Evolutionary conservation across 2,888 invertebrate genomes (phyloP).

Genomic region (Macaria notata): DNA sequence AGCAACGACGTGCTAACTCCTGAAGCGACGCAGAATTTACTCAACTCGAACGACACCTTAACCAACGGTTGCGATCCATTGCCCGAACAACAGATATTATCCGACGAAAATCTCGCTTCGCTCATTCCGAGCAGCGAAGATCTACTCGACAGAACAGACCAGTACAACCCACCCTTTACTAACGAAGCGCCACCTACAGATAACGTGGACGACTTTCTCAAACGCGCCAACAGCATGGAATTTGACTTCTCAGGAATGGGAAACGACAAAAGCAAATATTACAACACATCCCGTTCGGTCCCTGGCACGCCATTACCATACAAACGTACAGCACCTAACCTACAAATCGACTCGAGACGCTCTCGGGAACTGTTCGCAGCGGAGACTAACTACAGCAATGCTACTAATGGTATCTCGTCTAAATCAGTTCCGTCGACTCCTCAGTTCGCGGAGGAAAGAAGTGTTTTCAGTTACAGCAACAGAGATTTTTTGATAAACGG

Average conservation of each 20-base stretch:
- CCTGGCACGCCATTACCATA: conserved; percentile 86
- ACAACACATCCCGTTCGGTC: conserved; percentile 85
- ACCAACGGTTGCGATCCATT: conserved; percentile 68
- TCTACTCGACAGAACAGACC: conserved; percentile 55
- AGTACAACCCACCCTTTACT: conserved; percentile 60
- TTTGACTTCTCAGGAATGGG: conserved; percentile 68
- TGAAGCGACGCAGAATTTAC: conserved; percentile 51
- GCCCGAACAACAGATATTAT: conserved; percentile 63
- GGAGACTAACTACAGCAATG: conserved; percentile 49
- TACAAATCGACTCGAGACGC: conserved; percentile 67
- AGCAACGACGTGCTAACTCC: conserved; percentile 71
- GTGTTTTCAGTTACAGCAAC: conserved; percentile 83
- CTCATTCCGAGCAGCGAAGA: conserved; percentile 68
- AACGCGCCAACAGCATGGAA: conserved; percentile 72
- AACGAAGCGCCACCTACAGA: conserved; percentile 54
- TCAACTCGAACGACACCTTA: conserved; percentile 58
- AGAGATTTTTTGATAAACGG: conserved; percentile 84
- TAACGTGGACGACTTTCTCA: conserved; percentile 71
- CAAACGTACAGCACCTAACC: conserved; percentile 61
- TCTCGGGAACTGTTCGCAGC: conserved; percentile 62
- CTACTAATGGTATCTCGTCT: conserved; percentile 81
- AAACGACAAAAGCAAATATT: conserved; percentile 67
- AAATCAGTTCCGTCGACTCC: conserved; percentile 90
- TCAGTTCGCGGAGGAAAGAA: conserved; percentile 75
- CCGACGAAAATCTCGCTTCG: conserved; percentile 64